Conservation (phyloP, 2,113 vertebrate genomes). For the Crotalus viridis region DNA sequence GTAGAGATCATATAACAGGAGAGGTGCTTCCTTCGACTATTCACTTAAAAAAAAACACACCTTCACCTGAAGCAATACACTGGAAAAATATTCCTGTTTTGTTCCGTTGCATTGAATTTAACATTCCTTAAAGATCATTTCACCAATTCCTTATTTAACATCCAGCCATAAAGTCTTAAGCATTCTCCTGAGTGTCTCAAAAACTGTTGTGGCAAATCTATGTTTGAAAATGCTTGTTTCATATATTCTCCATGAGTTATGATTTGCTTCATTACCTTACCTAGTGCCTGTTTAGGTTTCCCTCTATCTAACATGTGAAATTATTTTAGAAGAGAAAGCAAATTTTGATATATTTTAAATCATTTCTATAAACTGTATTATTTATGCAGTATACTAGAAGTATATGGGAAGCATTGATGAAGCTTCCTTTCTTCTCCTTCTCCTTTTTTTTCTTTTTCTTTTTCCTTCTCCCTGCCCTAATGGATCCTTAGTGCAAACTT, state of each 20-base stretch:
- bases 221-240: background rate
- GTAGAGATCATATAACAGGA: background rate
- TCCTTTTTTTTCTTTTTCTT: background rate
- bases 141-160: background rate
- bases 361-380: constrained; percentile 9
- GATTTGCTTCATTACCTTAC: background rate
- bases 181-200: background rate
- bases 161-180: background rate
- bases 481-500: constrained; percentile 59
- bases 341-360: constrained; percentile 29
- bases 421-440: constrained; percentile 61
- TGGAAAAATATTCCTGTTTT: background rate
- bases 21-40: background rate
- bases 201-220: background rate
- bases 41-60: background rate
- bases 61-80: background rate
- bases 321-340: constrained; percentile 43
- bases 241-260: background rate
- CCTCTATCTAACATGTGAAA: background rate
- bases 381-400: constrained; percentile 34
- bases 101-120: background rate
- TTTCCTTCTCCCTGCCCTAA: constrained; percentile 40
- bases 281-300: background rate
- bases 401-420: constrained; percentile 51
- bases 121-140: background rate